A percentile compares a stretch with the other conserved stretches of the same genome.
phyloP scores from a whole-genome alignment of 2,888 invertebrate genomes.

The Tetragonula carbonaria region DNA sequence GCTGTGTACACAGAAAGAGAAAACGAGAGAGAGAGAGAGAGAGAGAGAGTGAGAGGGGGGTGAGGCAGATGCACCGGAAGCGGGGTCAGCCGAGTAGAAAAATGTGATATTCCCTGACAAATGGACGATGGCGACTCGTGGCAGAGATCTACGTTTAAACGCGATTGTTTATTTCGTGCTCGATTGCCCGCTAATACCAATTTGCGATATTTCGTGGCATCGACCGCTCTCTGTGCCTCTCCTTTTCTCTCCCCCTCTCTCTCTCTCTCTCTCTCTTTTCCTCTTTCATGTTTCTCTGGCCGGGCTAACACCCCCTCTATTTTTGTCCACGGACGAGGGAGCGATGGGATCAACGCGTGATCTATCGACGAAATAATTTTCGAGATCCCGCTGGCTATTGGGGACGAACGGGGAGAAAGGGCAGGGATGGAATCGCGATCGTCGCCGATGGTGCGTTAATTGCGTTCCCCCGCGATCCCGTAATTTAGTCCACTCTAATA shows the following conservation, averaged over 20 bases:
- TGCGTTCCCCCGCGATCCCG: conserved; percentile 23
- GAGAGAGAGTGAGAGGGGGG: not conserved
- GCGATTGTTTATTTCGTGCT: conserved; percentile 74
- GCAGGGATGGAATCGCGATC: conserved; percentile 20
- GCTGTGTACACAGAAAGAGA: conserved; percentile 43
- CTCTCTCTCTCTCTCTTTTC: not conserved
- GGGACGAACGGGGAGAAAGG: no score
- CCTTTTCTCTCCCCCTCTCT: not conserved
- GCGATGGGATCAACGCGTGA: conserved; percentile 21
- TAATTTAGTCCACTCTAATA: conserved; percentile 55
- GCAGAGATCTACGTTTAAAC: conserved; percentile 71
- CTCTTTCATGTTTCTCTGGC: not conserved
- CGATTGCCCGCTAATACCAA: conserved; percentile 73
- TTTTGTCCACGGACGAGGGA: not conserved
- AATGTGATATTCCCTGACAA: conserved; percentile 72
- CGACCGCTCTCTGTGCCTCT: conserved; percentile 22
- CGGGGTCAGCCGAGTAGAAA: conserved; percentile 64
- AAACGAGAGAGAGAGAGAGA: no score
- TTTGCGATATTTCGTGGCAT: conserved; percentile 67
- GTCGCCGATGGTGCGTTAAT: conserved; percentile 47
- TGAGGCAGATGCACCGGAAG: conserved; percentile 3
- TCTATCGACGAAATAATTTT: conserved; percentile 51
- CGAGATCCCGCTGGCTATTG: conserved; percentile 1
- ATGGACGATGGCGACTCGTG: conserved; percentile 66
- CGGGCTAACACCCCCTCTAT: not conserved